These are phyloP conservation scores for Semibalanus balanoides DNA, from an alignment of 1,140 invertebrate species.

Conservation along the genomic window DNA sequence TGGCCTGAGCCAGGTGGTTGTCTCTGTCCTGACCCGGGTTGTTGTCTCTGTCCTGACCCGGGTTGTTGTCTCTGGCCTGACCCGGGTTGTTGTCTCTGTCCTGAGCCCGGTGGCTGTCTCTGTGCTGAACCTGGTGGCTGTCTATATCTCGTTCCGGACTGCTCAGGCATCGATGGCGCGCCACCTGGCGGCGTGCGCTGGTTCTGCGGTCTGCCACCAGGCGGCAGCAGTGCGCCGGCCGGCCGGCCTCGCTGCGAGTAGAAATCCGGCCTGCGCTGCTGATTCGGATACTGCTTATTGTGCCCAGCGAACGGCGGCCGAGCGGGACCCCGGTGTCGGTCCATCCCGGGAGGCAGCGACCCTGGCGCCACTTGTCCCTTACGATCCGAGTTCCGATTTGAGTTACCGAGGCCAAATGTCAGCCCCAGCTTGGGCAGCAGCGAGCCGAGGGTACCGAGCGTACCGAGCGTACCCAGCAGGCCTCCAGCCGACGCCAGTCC, in stretches of 20 bases:
- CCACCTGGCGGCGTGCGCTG: too few relatives aligned
- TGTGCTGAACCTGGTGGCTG: too few relatives aligned
- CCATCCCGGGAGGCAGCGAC: too few relatives aligned
- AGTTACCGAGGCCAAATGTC: not conserved
- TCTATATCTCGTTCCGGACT: too few relatives aligned
- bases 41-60: too few relatives aligned
- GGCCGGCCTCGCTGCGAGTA: not conserved
- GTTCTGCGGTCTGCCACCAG: not conserved
- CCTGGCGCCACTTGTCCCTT: not conserved
- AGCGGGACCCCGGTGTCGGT: not conserved
- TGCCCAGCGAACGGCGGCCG: not conserved
- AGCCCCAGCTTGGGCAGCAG: conserved; percentile 4
- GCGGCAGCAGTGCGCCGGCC: not conserved
- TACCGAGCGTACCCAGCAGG: not conserved
- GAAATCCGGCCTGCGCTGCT: not conserved
- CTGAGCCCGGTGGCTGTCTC: too few relatives aligned
- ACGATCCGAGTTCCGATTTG: not conserved
- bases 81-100: too few relatives aligned
- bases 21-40: too few relatives aligned
- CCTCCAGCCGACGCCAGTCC: not conserved
- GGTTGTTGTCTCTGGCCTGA: too few relatives aligned
- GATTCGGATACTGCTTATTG: not conserved
- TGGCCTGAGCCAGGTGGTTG: too few relatives aligned
- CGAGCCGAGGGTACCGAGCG: not conserved
- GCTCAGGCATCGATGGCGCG: not conserved